Evolutionary conservation across 2,113 vertebrate species (phyloP).

Genomic region (Pithys albifrons): DNA sequence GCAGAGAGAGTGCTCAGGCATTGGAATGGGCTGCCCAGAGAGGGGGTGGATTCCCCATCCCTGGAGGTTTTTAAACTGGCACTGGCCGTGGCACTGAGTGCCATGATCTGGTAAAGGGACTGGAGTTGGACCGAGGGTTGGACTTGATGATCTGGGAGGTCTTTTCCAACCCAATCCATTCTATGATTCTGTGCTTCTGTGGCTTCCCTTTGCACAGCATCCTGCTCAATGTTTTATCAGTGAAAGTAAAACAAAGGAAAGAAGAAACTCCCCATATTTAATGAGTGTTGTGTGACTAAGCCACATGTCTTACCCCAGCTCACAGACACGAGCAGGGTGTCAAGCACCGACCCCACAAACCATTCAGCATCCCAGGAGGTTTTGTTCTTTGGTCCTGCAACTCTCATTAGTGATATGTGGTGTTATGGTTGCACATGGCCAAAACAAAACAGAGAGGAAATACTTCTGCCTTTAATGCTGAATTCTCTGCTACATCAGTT

Average conservation of each 20-base stretch:
- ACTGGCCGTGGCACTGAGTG: too few species aligned
- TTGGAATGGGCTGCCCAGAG: too few species aligned
- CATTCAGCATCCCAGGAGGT: neutral
- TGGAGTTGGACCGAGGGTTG: too few species aligned
- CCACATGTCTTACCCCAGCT: neutral
- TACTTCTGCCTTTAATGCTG: neutral
- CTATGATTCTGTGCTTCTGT: neutral
- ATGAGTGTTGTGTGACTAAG: accelerated
- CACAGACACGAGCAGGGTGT: neutral
- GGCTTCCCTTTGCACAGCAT: neutral
- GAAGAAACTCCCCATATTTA: neutral
- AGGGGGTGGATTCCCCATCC: too few species aligned
- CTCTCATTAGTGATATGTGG: neutral
- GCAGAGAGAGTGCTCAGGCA: too few species aligned
- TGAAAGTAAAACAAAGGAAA: neutral
- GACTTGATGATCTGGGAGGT: too few species aligned
- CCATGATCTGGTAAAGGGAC: too few species aligned
- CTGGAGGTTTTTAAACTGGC: too few species aligned
- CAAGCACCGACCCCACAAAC: neutral
- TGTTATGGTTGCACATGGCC: neutral
- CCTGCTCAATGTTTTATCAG: neutral
- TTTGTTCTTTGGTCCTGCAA: neutral
- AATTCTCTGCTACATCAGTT: neutral
- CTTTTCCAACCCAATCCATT: too few species aligned
- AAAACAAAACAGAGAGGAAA: neutral